Evolutionary conservation across 2,113 vertebrate genomes (phyloP).

Genomic region (Cinclus cinclus): DNA sequence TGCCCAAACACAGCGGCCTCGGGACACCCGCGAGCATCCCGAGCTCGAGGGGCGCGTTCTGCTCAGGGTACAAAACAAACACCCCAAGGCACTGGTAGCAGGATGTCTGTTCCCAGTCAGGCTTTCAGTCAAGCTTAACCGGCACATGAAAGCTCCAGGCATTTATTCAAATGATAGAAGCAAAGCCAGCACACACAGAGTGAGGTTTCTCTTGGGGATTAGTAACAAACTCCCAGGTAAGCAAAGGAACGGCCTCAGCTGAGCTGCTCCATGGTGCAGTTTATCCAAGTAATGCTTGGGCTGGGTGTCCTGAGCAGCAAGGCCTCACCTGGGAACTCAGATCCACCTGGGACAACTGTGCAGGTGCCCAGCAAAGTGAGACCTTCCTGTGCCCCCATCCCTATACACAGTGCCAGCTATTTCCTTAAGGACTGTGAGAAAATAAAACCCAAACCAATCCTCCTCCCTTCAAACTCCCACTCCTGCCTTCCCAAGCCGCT

Average conservation of each 20-base stretch:
- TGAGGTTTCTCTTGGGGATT: not conserved
- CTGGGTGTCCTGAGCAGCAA: not conserved
- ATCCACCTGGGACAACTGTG: not conserved
- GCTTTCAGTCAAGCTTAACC: slow-evolving; percentile 10
- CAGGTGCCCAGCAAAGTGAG: not conserved
- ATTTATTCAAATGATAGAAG: slow-evolving; percentile 35
- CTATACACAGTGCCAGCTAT: accelerated
- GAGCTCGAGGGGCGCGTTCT: not conserved
- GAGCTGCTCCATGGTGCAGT: not conserved
- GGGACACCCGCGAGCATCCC: not conserved
- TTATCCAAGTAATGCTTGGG: not conserved
- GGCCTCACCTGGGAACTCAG: not conserved
- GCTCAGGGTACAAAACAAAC: slow-evolving; percentile 49
- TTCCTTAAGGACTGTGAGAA: not conserved
- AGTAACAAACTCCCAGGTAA: not conserved
- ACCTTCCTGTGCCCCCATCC: not conserved
- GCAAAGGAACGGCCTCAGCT: not conserved
- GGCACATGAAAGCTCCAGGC: slow-evolving; percentile 36
- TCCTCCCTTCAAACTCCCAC: too few species aligned
- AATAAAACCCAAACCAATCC: too few species aligned
- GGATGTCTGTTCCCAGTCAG: slow-evolving; percentile 43
- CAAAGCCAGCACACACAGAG: not conserved
- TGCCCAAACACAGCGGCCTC: not conserved
- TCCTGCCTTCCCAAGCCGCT: accelerated
- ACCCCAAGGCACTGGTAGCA: slow-evolving; percentile 44